phyloP scores from a whole-genome alignment of 2,113 vertebrate genomes.

The Lepidothrix coronata region DNA sequence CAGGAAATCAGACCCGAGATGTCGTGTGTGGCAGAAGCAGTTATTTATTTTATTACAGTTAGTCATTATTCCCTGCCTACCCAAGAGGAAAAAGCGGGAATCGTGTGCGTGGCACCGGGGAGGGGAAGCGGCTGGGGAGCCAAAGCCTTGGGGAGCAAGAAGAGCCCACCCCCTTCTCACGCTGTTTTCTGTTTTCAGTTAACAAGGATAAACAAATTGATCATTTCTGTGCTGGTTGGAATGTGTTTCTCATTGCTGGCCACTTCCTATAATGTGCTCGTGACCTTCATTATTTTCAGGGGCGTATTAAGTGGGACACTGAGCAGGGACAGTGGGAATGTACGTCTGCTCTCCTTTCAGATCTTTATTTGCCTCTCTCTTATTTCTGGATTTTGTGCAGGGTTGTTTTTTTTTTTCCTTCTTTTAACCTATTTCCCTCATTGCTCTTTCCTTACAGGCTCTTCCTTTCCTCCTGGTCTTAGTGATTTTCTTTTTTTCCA shows the following conservation, averaged over 20 bases:
- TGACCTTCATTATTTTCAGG: conserved; percentile 49
- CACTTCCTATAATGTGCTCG: not conserved
- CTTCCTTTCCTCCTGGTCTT: not conserved
- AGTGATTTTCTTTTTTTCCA: not conserved
- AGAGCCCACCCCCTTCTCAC: not conserved
- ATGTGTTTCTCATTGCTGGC: conserved; percentile 1
- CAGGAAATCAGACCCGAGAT: not conserved
- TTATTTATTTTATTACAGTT: not conserved
- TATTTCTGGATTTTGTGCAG: not conserved
- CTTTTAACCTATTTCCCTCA: not conserved
- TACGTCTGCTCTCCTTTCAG: not conserved
- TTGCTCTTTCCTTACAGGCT: not conserved
- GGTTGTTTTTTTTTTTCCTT: not conserved
- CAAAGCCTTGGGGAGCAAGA: not conserved
- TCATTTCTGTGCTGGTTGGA: not conserved
- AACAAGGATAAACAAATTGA: conserved; percentile 63
- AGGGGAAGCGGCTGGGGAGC: not conserved
- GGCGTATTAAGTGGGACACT: not conserved
- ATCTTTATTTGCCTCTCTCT: not conserved
- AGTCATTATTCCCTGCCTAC: not conserved
- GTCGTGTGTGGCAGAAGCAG: not conserved
- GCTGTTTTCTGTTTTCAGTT: not conserved
- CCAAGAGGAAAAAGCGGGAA: not conserved
- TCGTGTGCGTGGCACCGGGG: accelerated
- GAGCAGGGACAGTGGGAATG: not conserved